These are phyloP conservation scores for Hecatera dysodea DNA, from an alignment of 2,888 invertebrate species.

Conservation along the genomic window DNA sequence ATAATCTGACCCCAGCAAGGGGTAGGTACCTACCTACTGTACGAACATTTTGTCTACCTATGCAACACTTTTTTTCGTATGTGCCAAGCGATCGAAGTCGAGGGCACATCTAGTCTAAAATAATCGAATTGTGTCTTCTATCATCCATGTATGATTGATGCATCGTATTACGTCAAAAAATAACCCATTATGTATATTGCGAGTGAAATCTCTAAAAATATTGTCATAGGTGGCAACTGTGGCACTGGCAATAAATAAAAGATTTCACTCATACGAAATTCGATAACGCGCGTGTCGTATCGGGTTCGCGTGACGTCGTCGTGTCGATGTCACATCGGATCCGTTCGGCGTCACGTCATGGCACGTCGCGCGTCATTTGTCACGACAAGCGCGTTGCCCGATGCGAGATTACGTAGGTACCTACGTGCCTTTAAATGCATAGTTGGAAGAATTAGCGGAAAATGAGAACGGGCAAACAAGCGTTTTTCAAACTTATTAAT, in stretches of 20 bases:
- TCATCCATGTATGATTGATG: constrained; percentile 42
- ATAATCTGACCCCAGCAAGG: no score
- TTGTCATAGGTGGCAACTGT: constrained; percentile 32
- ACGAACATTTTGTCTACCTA: no score
- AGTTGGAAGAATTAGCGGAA: constrained; percentile 25
- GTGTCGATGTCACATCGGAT: constrained; percentile 64
- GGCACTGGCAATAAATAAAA: constrained; percentile 65
- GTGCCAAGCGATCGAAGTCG: no score
- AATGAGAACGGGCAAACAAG: constrained; percentile 7
- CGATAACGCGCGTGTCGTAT: constrained; percentile 73
- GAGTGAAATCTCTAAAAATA: constrained; percentile 30
- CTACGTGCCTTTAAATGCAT: constrained; percentile 50
- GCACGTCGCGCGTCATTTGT: constrained; percentile 69
- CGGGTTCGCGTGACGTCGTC: constrained; percentile 63
- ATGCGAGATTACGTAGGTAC: constrained; percentile 52
- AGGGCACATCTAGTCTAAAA: no score
- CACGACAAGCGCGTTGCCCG: constrained; percentile 54
- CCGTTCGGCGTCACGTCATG: constrained; percentile 64
- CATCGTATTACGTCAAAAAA: constrained; percentile 5
- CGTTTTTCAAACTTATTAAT: constrained; percentile 18
- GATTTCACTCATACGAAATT: constrained; percentile 67
- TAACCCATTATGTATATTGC: constrained; percentile 38
- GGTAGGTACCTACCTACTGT: no score
- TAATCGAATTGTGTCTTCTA: constrained; percentile 18
- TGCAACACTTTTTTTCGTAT: no score